Evolutionary conservation across 1,140 invertebrate genomes (phyloP).

Genomic region (Aphelinus certus): DNA sequence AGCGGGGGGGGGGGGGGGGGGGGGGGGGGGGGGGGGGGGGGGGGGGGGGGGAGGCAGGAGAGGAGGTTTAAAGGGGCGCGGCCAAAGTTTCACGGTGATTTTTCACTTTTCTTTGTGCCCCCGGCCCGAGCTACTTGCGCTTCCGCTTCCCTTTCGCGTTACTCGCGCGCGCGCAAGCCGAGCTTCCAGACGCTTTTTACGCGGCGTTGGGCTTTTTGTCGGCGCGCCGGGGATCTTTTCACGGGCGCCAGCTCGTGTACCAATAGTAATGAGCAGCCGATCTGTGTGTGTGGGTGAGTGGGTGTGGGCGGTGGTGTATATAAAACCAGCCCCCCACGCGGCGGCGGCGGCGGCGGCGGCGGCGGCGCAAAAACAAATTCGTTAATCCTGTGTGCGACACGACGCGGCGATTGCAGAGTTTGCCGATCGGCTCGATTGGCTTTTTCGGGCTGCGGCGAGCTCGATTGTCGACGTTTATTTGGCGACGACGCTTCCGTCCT

Average conservation of each 20-base stretch:
- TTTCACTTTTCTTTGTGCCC: constrained; percentile 34
- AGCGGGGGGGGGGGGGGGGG: background rate
- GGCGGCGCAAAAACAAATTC: no score
- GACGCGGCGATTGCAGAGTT: no score
- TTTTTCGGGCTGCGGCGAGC: no score
- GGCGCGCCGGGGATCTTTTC: background rate
- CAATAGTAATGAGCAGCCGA: no score
- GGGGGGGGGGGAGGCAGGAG: constrained; percentile 4
- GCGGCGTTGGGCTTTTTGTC: constrained; percentile 22
- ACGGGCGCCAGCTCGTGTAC: no score
- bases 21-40: background rate
- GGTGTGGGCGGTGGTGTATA: no score
- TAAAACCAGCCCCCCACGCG: no score
- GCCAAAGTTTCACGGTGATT: constrained; percentile 28
- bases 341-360: no score
- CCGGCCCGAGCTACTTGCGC: background rate
- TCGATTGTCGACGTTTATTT: no score
- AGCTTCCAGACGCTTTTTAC: constrained; percentile 5
- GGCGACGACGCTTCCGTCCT: no score
- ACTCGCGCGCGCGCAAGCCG: background rate
- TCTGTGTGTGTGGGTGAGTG: no score
- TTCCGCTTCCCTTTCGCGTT: constrained; percentile 37
- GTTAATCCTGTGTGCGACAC: no score
- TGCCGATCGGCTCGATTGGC: background rate
- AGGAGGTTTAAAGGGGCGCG: constrained; percentile 21